Percentiles rank a stretch among this genome's conserved stretches.
phyloP scores from a whole-genome alignment of 2,888 invertebrate species.

The Cacoxenus indagator region DNA sequence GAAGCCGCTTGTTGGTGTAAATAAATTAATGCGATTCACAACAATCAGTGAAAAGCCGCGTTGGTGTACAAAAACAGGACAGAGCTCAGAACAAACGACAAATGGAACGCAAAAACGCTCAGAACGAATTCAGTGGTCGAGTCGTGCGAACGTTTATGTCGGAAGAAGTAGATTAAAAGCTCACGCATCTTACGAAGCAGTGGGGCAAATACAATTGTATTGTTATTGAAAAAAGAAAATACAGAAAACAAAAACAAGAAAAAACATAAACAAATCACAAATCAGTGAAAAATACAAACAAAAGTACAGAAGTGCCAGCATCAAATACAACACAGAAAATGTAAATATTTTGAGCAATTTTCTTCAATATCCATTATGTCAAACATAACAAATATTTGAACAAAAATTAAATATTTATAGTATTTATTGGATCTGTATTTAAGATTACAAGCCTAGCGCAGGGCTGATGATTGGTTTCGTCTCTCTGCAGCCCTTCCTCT shows the following conservation, averaged over 20 bases:
- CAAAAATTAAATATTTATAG: too few relatives aligned
- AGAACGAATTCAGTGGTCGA: constrained; percentile 64
- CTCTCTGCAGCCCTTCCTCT: too few relatives aligned
- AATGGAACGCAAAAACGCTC: constrained; percentile 29
- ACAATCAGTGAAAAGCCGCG: constrained; percentile 16
- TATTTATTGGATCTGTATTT: too few relatives aligned
- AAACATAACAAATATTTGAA: too few relatives aligned
- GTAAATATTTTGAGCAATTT: neutral
- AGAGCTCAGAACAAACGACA: constrained; percentile 40
- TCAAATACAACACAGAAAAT: neutral
- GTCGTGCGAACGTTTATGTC: constrained; percentile 59
- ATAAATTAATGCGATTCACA: neutral
- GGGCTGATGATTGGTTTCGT: too few relatives aligned
- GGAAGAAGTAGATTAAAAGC: neutral
- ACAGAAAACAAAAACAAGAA: neutral
- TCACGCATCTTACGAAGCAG: neutral
- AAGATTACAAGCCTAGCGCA: too few relatives aligned
- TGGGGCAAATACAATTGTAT: neutral
- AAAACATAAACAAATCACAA: constrained; percentile 2
- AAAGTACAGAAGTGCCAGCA: neutral
- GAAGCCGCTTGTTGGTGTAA: constrained; percentile 43
- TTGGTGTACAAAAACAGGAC: constrained; percentile 38
- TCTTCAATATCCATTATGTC: too few relatives aligned
- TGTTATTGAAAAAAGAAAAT: constrained; percentile 2
- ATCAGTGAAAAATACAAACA: neutral